Evolutionary conservation across 1,140 invertebrate genomes (phyloP), one percentile per base, ranked within the genome.

Genomic region (Halesus radiatus): DNA sequence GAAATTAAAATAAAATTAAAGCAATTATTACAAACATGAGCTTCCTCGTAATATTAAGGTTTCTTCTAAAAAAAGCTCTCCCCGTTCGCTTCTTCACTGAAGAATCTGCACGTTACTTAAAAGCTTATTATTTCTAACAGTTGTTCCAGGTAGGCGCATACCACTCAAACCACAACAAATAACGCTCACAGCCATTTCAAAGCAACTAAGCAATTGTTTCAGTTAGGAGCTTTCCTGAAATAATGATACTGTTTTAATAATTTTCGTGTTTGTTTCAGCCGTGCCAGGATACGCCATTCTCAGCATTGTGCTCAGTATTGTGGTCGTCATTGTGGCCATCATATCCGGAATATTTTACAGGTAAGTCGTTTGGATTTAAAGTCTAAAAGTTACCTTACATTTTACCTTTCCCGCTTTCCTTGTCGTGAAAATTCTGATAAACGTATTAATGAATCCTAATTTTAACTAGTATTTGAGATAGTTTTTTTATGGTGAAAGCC

Each of bases 271-370:
- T 87, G 83, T 89, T 91, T 81, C 90, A 94, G 96, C 95, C n/a
- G 90, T 96, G 29, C 95, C 96, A 0, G 93, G 93, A 15, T 97
- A 96, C 89, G 95, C 94, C 0, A 97, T 97, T 70, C 91, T 97
- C 16, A 95, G 96, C 72, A 96, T 97, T 4, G 26, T 78, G 18
- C 54, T 79, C 13, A 53, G 45, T 78, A 92, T 94, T 1, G 91
- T 96, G 52, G 92, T 98, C 0, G 90, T 97, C 0, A 89, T 96
- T 1, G 91, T 97, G 76, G 89, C 93, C 0, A 90, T 96, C 1
- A 92, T 93, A 29, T 95, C 95, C 45, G 92, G 96, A 60, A 91
- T 93, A 81, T 91, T 93, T 83, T 93, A 93, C 87, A 91, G 92
- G 81, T 83, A 58, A 76, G 77, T 76, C n/a, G 3, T 5, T 13